A percentile compares a stretch with the other conserved stretches of the same genome.
phyloP scores from a whole-genome alignment of 2,888 invertebrate genomes.

The Dusona sp. region DNA sequence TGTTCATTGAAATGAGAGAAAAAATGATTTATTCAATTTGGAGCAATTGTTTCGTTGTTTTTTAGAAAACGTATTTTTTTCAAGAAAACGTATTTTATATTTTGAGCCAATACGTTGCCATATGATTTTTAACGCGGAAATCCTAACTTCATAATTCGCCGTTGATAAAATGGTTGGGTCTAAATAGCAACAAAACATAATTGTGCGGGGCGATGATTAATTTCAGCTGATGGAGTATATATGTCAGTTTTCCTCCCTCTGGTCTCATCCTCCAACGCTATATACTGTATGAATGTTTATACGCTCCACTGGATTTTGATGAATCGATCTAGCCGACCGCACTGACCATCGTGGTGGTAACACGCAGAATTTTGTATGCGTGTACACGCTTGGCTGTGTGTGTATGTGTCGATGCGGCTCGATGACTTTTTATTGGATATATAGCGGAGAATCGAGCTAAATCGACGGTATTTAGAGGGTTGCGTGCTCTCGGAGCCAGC shows the following conservation, averaged over 20 bases:
- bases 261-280: constrained; percentile 14
- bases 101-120: background rate
- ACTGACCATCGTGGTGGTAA: constrained; percentile 45
- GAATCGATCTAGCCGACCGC: constrained; percentile 67
- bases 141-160: background rate
- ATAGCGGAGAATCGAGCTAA: constrained; percentile 54
- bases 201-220: constrained; percentile 61
- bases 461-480: constrained; percentile 75
- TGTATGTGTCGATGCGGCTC: constrained; percentile 57
- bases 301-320: constrained; percentile 64
- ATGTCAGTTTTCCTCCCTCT: background rate
- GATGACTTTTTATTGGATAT: constrained; percentile 68
- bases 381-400: background rate
- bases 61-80: too few relatives aligned
- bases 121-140: background rate
- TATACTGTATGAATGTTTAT: constrained; percentile 64
- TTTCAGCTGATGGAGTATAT: constrained; percentile 40
- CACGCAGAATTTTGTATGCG: constrained; percentile 8
- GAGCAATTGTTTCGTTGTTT: too few relatives aligned
- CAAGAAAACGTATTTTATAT: too few relatives aligned
- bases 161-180: constrained; percentile 10
- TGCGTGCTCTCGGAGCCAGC: constrained; percentile 68
- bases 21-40: too few relatives aligned
- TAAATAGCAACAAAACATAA: constrained; percentile 57
- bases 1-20: too few relatives aligned